Evolutionary conservation across 2,888 invertebrate genomes (phyloP).

Genomic region (Thymelicus sylvestris): DNA sequence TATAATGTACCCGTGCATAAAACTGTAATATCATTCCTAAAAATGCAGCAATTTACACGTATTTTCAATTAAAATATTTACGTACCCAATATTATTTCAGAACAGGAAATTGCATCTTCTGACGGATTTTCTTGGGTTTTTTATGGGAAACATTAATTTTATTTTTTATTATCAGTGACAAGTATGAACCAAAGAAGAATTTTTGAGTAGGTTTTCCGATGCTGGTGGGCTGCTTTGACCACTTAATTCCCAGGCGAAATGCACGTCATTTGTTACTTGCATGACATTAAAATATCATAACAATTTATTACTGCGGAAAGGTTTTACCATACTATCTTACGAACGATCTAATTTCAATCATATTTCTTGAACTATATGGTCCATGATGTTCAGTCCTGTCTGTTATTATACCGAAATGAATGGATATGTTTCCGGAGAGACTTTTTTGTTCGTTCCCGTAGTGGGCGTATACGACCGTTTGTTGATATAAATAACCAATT

Average conservation of each 20-base stretch:
- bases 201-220: neutral
- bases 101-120: too few species aligned
- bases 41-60: too few species aligned
- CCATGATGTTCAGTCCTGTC: neutral
- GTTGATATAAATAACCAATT: constrained; percentile 35
- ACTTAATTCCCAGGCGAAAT: neutral
- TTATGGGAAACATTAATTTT: too few species aligned
- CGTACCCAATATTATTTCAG: too few species aligned
- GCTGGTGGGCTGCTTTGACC: neutral
- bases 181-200: too few species aligned
- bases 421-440: constrained; percentile 2
- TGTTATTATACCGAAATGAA: constrained; percentile 1
- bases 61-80: too few species aligned
- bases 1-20: too few species aligned
- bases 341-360: neutral
- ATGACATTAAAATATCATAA: constrained; percentile 4
- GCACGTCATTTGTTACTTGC: neutral
- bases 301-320: constrained; percentile 4
- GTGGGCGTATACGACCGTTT: constrained; percentile 27
- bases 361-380: neutral
- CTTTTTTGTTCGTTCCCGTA: neutral
- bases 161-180: too few species aligned
- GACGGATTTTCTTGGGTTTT: too few species aligned
- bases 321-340: neutral
- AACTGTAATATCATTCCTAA: too few species aligned